A percentile compares a stretch with the other conserved stretches of the same genome.
These are phyloP conservation scores for Brachyrhaphis roseni DNA, from an alignment of 2,797 vertebrate genomes.

Conservation along the genomic window DNA sequence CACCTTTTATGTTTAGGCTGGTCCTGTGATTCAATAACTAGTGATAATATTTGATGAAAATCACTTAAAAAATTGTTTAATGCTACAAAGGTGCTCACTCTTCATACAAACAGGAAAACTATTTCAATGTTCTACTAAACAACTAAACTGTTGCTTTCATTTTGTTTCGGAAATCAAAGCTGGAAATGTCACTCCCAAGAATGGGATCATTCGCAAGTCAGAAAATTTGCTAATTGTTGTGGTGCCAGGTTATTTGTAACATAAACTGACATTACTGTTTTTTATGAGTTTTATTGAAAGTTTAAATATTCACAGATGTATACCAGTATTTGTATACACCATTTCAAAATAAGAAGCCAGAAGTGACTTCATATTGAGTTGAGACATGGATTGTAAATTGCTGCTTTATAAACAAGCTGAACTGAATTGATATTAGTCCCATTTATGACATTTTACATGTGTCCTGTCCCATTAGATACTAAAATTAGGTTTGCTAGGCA, in stretches of 20 bases:
- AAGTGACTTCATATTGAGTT: not conserved
- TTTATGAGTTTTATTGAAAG: too few relatives aligned
- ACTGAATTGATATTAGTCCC: not conserved
- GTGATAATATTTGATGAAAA: conserved; percentile 96
- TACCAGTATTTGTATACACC: too few relatives aligned
- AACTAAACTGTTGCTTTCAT: conserved; percentile 55
- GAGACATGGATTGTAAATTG: not conserved
- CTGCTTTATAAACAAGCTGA: not conserved
- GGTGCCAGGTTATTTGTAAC: not conserved
- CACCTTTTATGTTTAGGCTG: conserved; percentile 91
- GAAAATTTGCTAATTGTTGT: not conserved
- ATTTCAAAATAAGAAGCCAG: too few relatives aligned
- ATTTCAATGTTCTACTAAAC: too few relatives aligned
- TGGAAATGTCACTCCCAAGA: not conserved
- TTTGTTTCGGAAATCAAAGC: not conserved
- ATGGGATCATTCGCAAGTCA: not conserved
- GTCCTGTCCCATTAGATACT: not conserved
- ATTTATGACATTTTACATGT: not conserved
- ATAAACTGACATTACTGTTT: too few relatives aligned
- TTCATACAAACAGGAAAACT: conserved; percentile 90
- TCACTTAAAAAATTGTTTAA: conserved; percentile 94
- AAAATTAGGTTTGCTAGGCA: not conserved
- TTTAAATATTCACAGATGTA: too few relatives aligned
- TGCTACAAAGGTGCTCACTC: conserved; percentile 95
- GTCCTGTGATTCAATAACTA: conserved; percentile 88